Evolutionary conservation across 2,888 invertebrate species (phyloP).

Genomic region (Tetropium fuscum): DNA sequence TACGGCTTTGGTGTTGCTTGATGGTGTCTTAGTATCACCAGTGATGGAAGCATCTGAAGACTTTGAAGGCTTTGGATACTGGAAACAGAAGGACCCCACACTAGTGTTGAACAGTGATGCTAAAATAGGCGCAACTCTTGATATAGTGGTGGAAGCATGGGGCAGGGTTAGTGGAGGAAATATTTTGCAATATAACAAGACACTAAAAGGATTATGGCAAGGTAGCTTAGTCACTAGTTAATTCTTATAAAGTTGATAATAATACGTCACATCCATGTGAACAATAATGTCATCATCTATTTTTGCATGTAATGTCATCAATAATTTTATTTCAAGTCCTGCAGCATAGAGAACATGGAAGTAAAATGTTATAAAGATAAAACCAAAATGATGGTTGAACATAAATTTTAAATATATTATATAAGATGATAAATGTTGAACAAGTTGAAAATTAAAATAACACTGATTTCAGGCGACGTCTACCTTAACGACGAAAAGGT

Average conservation of each 20-base stretch:
- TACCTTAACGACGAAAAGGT: constrained; percentile 61
- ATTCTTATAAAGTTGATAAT: too few species aligned
- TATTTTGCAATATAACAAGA: constrained; percentile 60
- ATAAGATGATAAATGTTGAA: too few species aligned
- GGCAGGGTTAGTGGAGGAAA: constrained; percentile 77
- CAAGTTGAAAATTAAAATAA: too few species aligned
- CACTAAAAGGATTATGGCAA: constrained; percentile 60
- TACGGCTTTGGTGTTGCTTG: constrained; percentile 67
- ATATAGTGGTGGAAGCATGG: constrained; percentile 78
- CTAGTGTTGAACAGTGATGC: constrained; percentile 47
- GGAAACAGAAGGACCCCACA: constrained; percentile 56
- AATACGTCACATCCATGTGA: too few species aligned
- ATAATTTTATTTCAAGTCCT: too few species aligned
- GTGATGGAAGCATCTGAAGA: constrained; percentile 52
- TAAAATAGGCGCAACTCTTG: constrained; percentile 54
- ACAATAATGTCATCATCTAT: too few species aligned
- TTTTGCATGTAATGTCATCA: too few species aligned
- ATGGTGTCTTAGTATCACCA: constrained; percentile 63
- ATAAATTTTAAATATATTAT: too few species aligned
- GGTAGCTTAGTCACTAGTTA: too few species aligned
- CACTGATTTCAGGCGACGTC: constrained; percentile 60
- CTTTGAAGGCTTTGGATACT: constrained; percentile 64
- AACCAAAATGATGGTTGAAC: too few species aligned
- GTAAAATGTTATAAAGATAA: too few species aligned
- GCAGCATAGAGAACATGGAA: too few species aligned